Percentiles rank a stretch among this genome's conserved stretches.
phyloP scores from a whole-genome alignment of 2,113 vertebrate genomes.

The Bucco capensis region DNA sequence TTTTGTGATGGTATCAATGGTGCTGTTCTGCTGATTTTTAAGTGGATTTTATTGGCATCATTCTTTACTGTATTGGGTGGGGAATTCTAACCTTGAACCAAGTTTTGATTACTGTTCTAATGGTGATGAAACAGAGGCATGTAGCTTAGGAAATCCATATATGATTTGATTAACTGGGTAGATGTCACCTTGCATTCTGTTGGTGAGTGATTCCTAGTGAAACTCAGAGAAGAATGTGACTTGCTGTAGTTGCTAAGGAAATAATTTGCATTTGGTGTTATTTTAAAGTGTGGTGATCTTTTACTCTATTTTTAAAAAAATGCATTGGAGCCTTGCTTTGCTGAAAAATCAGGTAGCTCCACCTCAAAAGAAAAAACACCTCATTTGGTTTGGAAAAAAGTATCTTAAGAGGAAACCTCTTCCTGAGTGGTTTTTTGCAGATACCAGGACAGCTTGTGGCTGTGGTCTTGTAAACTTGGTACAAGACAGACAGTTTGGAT shows the following conservation, averaged over 20 bases:
- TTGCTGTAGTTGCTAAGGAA: not conserved
- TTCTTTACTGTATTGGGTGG: not conserved
- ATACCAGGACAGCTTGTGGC: not conserved
- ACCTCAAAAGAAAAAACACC: not conserved
- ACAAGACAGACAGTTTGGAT: not conserved
- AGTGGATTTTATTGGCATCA: not conserved
- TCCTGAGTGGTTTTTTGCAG: not conserved
- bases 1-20: not conserved
- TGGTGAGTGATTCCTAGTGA: not conserved
- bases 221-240: not conserved
- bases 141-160: not conserved
- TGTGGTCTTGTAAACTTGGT: rapidly evolving
- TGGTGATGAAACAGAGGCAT: not conserved
- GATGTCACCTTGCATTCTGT: not conserved
- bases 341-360: not conserved
- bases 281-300: not conserved
- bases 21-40: not conserved
- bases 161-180: not conserved
- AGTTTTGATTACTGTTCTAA: not conserved
- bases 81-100: not conserved
- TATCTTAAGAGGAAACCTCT: not conserved
- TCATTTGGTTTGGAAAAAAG: not conserved
- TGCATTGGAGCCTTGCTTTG: not conserved
- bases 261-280: not conserved
- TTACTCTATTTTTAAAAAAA: not conserved